Percentiles rank a stretch among this genome's conserved stretches.
These are phyloP conservation scores for Metaphire vulgaris DNA, from an alignment of 1,140 invertebrate species.

Conservation along the genomic window DNA sequence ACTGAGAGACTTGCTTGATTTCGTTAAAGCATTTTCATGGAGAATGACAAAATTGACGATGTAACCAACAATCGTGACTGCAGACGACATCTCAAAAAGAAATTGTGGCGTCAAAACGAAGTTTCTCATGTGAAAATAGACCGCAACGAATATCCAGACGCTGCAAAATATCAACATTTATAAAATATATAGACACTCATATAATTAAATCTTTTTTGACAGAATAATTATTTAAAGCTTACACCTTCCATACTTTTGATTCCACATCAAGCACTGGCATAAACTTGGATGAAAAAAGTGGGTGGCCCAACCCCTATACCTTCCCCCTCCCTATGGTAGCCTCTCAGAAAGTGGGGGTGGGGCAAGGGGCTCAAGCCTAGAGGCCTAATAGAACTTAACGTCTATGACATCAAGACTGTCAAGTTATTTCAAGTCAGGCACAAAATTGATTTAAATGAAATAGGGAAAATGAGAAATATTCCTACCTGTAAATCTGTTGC, in stretches of 20 bases:
- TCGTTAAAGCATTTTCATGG: not conserved
- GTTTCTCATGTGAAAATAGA: slow-evolving; percentile 44
- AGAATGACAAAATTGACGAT: slow-evolving; percentile 32
- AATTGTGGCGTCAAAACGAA: slow-evolving; percentile 37
- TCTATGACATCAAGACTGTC: not conserved
- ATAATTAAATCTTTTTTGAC: not conserved
- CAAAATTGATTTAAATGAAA: not conserved
- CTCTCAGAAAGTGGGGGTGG: too few species aligned
- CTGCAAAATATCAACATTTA: slow-evolving; percentile 33
- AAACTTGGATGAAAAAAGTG: too few species aligned
- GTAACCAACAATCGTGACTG: slow-evolving; percentile 37
- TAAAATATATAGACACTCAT: not conserved
- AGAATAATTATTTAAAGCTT: not conserved
- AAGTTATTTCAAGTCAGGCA: not conserved
- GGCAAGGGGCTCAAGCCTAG: not conserved
- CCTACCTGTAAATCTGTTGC: slow-evolving; percentile 42
- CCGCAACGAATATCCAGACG: slow-evolving; percentile 45
- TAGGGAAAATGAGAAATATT: not conserved
- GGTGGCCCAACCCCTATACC: too few species aligned
- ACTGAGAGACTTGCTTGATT: not conserved
- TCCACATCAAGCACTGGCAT: too few species aligned
- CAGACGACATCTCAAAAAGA: slow-evolving; percentile 35
- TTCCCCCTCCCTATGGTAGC: too few species aligned
- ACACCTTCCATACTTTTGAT: too few species aligned
- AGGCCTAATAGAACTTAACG: not conserved